Percentiles rank a stretch among this genome's conserved stretches.
phyloP scores from a whole-genome alignment of 2,113 vertebrate species.

The Seriola aureovittata region DNA sequence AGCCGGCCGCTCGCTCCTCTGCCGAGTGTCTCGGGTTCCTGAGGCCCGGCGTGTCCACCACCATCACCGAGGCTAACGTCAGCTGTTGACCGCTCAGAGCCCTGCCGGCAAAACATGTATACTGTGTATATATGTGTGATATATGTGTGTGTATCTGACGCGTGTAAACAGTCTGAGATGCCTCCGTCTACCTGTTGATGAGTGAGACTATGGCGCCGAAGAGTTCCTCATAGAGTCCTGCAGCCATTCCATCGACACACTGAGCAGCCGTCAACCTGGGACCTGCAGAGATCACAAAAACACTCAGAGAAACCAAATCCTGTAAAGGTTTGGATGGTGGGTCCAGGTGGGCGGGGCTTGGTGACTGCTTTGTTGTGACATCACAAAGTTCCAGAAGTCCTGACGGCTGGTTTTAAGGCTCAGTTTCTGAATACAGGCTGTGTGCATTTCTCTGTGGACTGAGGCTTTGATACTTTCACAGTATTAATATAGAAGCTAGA shows the following conservation, averaged over 20 bases:
- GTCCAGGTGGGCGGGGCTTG: too few species aligned
- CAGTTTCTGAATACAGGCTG: too few species aligned
- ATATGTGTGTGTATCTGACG: too few species aligned
- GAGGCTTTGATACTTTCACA: too few species aligned
- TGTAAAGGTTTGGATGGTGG: too few species aligned
- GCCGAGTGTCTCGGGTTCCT: constrained; percentile 89
- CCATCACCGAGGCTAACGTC: constrained; percentile 91
- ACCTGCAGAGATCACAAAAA: constrained; percentile 74
- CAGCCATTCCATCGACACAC: constrained; percentile 94
- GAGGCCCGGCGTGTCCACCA: constrained; percentile 93
- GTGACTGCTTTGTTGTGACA: too few species aligned
- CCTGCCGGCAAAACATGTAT: constrained; percentile 74
- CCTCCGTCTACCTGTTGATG: constrained; percentile 91
- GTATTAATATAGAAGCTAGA: too few species aligned
- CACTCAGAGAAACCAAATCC: too few species aligned
- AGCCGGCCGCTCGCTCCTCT: constrained; percentile 88
- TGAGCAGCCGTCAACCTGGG: constrained; percentile 89
- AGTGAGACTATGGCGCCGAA: constrained; percentile 89
- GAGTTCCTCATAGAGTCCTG: constrained; percentile 94
- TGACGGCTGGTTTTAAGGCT: too few species aligned
- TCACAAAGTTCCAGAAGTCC: too few species aligned
- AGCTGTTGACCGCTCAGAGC: constrained; percentile 91
- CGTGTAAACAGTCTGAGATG: too few species aligned
- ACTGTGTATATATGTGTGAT: not conserved
- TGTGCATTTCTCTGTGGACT: too few species aligned